Base-by-base conservation (phyloP, 2,113 vertebrate species). In the Leucoraja erinaceus region DNA sequence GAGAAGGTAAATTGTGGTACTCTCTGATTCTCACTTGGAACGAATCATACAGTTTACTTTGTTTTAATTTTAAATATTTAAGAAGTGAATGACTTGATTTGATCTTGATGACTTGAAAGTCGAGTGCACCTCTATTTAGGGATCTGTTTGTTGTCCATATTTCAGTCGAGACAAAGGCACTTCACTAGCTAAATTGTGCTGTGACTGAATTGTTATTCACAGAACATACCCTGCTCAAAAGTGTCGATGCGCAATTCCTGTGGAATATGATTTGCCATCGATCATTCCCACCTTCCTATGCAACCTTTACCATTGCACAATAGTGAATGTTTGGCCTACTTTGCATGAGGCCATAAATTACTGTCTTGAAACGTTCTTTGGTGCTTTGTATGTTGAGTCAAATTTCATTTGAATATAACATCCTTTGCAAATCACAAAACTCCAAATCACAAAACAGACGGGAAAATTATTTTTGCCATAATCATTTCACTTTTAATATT, bases 1-100 rank as follows among this genome's bases (percentile, higher is more conserved):
- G 97, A 97, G 98, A 98, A 97, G 98, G 98, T 98, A 95, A 97
- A 95, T 94, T 93, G 72, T 72, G 66, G 66, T 4, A 22, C 18
- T 72, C 63, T 84, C 4, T 63, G 4, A 4, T 86, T 84, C 81
- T 59, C 16, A 33, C 4, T 38, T 22, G 22, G 56, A 72, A 72
- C 33, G 54, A 91, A 72, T 70, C 20, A 54, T 25, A 2, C 31
- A 5, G 16, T 20, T 70, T 70, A 22, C n/a, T 61, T 86, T 83
- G 54, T 16, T 77, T 14, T 14, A 83, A 59, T 59, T 25, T 5
- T 6, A n/a, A 63, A 59, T n/a, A 86, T 16, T 14, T 86, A 86
- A 31, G 0, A 16, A 59, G 25, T 84, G 9, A 84, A 84, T 84
- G 22, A 84, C 10, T 31, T 14, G 56, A 4, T 25, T n/a, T n/a